Percentiles rank a stretch among this genome's conserved stretches.
Conservation (phyloP, 2,888 invertebrate genomes). For the Folsomia candida region DNA sequence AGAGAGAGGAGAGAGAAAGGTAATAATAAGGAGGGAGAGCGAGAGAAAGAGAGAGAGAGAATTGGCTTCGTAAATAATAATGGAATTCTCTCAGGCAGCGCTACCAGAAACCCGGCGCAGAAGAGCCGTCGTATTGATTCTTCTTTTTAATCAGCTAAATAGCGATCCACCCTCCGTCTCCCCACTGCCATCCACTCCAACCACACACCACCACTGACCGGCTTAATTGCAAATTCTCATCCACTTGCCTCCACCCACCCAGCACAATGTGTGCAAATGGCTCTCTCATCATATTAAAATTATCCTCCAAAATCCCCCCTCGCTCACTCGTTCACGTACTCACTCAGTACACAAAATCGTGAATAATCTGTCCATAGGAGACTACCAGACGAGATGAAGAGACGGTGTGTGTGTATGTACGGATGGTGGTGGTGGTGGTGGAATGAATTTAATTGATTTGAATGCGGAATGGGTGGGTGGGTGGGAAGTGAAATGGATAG, state of each 20-base stretch:
- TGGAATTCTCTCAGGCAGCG: background rate
- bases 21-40: background rate
- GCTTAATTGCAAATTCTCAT: conserved; percentile 5
- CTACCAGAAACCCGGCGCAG: background rate
- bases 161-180: conserved; percentile 39
- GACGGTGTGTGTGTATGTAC: background rate
- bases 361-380: background rate
- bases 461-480: background rate
- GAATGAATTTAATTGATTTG: conserved; percentile 6
- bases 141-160: conserved; percentile 50
- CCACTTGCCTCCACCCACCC: background rate
- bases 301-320: background rate
- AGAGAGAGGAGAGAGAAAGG: background rate
- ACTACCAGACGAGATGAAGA: too few relatives aligned
- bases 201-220: background rate
- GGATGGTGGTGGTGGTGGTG: background rate
- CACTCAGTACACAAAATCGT: too few relatives aligned
- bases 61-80: conserved; percentile 15
- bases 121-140: conserved; percentile 14
- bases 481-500: conserved; percentile 20
- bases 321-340: too few relatives aligned
- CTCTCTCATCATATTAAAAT: background rate
- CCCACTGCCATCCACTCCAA: background rate
- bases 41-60: background rate
- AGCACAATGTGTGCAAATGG: conserved; percentile 1